Conservation (phyloP, 64 coral and sea anemone genomes). For the Astreopora myriophthalma region DNA sequence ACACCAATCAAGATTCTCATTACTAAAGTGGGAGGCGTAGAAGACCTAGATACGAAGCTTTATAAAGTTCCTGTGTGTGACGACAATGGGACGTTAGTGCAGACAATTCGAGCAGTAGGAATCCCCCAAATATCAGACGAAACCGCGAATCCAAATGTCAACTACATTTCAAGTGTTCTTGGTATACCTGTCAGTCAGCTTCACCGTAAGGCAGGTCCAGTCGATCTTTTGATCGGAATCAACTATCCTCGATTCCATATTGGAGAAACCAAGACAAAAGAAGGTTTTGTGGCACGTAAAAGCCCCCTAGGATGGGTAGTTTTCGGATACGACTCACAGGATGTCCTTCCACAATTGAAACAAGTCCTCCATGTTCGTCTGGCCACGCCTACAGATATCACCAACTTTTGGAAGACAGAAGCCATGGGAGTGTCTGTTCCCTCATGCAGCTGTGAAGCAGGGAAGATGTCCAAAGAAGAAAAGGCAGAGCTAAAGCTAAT, state of each 20-base stretch:
- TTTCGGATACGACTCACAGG: slow-evolving; percentile 35
- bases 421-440: slow-evolving; percentile 67
- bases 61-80: slow-evolving; percentile 64
- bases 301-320: slow-evolving; percentile 75
- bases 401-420: slow-evolving; percentile 77
- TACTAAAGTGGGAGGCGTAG: slow-evolving; percentile 69
- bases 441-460: slow-evolving; percentile 56
- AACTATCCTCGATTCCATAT: slow-evolving; percentile 71
- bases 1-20: slow-evolving; percentile 59
- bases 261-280: slow-evolving; percentile 69
- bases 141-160: not conserved
- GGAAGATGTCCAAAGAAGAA: slow-evolving; percentile 47
- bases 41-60: slow-evolving; percentile 60
- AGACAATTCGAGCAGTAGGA: slow-evolving; percentile 54
- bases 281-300: slow-evolving; percentile 57
- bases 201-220: slow-evolving; percentile 45
- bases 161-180: slow-evolving; percentile 21
- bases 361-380: slow-evolving; percentile 68
- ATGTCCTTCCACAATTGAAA: not conserved
- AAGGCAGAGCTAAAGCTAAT: slow-evolving; percentile 25
- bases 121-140: slow-evolving; percentile 67
- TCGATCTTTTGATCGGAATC: slow-evolving; percentile 67
- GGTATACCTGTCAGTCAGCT: not conserved
- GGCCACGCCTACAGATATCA: slow-evolving; percentile 48
- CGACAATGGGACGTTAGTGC: not conserved